A percentile compares a stretch with the other conserved stretches of the same genome.
These are phyloP conservation scores for Nyctibius grandis DNA, from an alignment of 2,797 vertebrate genomes.

Conservation along the genomic window DNA sequence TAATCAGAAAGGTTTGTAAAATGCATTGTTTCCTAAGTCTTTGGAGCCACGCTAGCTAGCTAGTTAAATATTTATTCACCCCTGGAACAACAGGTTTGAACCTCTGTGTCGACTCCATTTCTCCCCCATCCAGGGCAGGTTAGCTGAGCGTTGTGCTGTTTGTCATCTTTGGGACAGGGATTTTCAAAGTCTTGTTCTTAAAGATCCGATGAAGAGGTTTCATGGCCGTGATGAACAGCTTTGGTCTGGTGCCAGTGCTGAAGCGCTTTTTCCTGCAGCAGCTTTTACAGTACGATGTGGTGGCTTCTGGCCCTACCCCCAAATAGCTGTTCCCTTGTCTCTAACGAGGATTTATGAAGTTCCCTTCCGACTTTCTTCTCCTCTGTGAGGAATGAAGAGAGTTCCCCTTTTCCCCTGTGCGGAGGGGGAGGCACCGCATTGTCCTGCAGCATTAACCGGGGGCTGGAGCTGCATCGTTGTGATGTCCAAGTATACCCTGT, in stretches of 20 bases:
- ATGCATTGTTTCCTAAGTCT: slow-evolving; percentile 28
- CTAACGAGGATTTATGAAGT: background rate
- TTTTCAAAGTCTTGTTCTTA: fast-evolving
- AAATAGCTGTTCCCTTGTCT: background rate
- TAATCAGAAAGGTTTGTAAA: slow-evolving; percentile 6
- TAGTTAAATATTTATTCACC: slow-evolving; percentile 50
- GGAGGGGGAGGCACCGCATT: fast-evolving
- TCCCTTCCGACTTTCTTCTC: background rate
- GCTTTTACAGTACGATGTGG: fast-evolving
- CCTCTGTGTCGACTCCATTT: background rate
- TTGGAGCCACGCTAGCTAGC: background rate
- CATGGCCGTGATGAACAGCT: background rate
- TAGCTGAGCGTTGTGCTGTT: fast-evolving
- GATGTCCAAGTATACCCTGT: fast-evolving
- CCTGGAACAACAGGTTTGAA: background rate
- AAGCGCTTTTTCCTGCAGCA: background rate
- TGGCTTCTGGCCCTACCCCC: background rate
- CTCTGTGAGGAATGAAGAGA: background rate
- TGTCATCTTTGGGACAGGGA: background rate
- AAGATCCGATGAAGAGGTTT: background rate
- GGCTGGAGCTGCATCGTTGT: background rate
- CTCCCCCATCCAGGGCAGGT: background rate
- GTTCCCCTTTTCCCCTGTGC: fast-evolving
- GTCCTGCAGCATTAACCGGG: background rate
- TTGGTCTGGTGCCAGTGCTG: background rate